A percentile compares a stretch with the other conserved stretches of the same genome.
phyloP scores from a whole-genome alignment of 1,140 invertebrate species.

The Sesamia nonagrioides region DNA sequence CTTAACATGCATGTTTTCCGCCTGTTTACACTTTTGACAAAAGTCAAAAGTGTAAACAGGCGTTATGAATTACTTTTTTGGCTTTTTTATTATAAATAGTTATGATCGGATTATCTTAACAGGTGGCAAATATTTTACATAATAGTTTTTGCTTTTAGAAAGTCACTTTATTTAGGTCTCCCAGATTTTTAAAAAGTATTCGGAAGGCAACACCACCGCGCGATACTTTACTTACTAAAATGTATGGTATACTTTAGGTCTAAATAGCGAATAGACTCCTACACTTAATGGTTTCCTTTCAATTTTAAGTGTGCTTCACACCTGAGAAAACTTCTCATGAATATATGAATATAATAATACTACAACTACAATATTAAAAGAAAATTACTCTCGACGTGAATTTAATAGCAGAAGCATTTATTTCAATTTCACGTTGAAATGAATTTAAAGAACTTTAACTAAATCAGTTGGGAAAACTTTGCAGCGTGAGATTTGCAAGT shows the following conservation, averaged over 20 bases:
- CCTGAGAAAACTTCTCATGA: background rate
- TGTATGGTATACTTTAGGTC: background rate
- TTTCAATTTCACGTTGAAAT: conserved; percentile 30
- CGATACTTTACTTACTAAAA: no score
- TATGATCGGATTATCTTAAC: no score
- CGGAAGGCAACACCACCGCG: no score
- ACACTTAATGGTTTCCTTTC: background rate
- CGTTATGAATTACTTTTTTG: no score
- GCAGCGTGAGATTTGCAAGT: background rate
- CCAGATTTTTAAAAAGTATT: no score
- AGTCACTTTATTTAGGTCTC: no score
- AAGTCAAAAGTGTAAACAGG: no score
- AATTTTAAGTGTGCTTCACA: background rate
- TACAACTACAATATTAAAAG: conserved; percentile 28
- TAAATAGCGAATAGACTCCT: background rate
- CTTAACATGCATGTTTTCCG: no score
- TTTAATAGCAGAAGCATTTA: conserved; percentile 19
- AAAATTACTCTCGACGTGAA: conserved; percentile 21
- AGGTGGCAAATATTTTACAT: no score
- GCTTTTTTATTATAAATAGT: no score
- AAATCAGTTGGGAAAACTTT: conserved; percentile 12
- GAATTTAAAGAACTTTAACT: conserved; percentile 2
- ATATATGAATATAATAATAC: conserved; percentile 27
- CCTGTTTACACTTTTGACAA: no score
- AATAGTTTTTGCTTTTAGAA: no score